Percentiles rank a stretch among this genome's conserved stretches.
phyloP scores from a whole-genome alignment of 2,888 invertebrate species.

The Amblyteles armatorius region DNA sequence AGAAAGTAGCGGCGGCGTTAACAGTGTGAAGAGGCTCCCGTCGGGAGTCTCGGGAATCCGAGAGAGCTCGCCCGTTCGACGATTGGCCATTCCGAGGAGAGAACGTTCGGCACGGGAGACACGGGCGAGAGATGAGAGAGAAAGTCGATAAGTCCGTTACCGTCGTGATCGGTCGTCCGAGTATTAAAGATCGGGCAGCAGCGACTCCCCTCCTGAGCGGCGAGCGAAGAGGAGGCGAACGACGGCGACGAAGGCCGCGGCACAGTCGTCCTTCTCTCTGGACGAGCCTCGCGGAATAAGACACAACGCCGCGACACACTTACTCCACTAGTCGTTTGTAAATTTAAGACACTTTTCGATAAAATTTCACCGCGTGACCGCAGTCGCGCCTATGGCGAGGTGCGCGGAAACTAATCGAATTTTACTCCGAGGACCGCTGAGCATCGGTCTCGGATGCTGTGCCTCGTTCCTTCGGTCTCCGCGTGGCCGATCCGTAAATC shows the following conservation, averaged over 20 bases:
- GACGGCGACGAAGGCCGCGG: slow-evolving; percentile 4
- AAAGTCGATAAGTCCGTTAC: slow-evolving; percentile 44
- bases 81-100: background rate
- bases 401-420: background rate
- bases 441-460: slow-evolving; percentile 57
- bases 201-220: slow-evolving; percentile 15
- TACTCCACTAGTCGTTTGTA: background rate
- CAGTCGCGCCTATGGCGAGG: background rate
- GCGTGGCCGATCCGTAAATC: background rate
- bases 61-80: background rate
- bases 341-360: background rate
- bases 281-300: background rate
- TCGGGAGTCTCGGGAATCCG: background rate
- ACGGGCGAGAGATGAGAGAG: background rate
- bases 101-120: background rate
- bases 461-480: background rate
- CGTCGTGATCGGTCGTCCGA: slow-evolving; percentile 49
- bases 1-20: background rate
- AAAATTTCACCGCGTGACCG: background rate
- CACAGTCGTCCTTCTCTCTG: background rate
- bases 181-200: slow-evolving; percentile 2
- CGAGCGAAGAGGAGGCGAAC: slow-evolving; percentile 14
- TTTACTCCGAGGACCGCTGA: background rate
- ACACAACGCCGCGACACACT: no score
- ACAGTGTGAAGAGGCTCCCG: background rate